These are phyloP conservation scores for Drosophila chauvacae DNA, from an alignment of 1,140 invertebrate genomes.

Conservation along the genomic window DNA sequence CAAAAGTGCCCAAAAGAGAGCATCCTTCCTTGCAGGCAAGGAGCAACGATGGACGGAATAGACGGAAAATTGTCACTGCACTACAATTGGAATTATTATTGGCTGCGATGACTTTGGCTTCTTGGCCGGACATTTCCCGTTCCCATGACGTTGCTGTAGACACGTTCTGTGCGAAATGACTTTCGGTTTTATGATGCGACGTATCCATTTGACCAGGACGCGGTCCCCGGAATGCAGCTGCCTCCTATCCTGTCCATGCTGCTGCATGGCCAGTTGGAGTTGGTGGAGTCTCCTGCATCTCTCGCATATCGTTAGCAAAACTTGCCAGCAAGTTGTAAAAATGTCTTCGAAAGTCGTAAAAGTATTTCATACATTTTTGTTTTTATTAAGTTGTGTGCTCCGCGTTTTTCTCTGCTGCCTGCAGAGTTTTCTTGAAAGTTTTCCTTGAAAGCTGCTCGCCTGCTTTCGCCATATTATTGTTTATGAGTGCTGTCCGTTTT, in stretches of 20 bases:
- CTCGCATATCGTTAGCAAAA: slow-evolving; percentile 82
- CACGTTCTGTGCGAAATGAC: slow-evolving; percentile 80
- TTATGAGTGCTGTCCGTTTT: slow-evolving; percentile 78
- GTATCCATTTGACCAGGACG: slow-evolving; percentile 74
- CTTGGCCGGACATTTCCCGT: slow-evolving; percentile 58
- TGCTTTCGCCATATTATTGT: slow-evolving; percentile 71
- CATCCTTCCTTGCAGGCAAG: slow-evolving; percentile 35
- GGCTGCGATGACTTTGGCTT: slow-evolving; percentile 83
- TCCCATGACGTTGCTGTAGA: slow-evolving; percentile 36
- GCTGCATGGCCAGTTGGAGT: background rate
- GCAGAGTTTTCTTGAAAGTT: slow-evolving; percentile 24
- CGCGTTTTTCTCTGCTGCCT: slow-evolving; percentile 9
- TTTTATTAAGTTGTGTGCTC: slow-evolving; percentile 74
- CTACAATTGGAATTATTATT: slow-evolving; percentile 83
- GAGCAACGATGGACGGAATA: slow-evolving; percentile 5
- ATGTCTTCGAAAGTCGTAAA: slow-evolving; percentile 84
- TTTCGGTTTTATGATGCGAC: slow-evolving; percentile 83
- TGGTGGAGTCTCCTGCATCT: slow-evolving; percentile 53
- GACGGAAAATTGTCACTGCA: slow-evolving; percentile 78
- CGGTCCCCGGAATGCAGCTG: slow-evolving; percentile 37
- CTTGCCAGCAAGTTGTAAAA: slow-evolving; percentile 79
- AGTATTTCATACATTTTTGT: slow-evolving; percentile 83
- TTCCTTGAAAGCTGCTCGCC: slow-evolving; percentile 49
- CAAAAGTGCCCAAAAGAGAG: slow-evolving; percentile 56
- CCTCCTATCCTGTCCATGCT: slow-evolving; percentile 12